These are phyloP conservation scores for Copidosoma aretas DNA, from an alignment of 2,888 invertebrate genomes.

Conservation along the genomic window DNA sequence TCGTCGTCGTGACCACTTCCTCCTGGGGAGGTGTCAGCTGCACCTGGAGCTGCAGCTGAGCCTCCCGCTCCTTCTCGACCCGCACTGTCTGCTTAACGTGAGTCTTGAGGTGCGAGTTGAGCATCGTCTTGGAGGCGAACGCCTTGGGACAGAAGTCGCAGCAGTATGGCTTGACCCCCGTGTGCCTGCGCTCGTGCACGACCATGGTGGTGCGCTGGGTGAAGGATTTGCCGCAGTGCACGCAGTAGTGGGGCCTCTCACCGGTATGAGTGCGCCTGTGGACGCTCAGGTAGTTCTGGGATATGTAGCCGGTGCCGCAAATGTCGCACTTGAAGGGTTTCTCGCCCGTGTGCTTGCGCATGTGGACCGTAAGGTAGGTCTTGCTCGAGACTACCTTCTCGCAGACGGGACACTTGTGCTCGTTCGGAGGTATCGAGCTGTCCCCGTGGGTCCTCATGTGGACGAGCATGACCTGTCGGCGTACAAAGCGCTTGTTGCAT, in stretches of 20 bases:
- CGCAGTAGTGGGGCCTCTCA: conserved; percentile 59
- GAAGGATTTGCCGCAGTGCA: conserved; percentile 59
- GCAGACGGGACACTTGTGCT: conserved; percentile 69
- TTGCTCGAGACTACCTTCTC: conserved; percentile 69
- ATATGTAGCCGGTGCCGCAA: conserved; percentile 59
- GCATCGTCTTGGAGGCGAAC: conserved; percentile 61
- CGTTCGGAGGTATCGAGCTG: conserved; percentile 51
- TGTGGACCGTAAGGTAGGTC: conserved; percentile 70
- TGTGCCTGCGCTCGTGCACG: conserved; percentile 59
- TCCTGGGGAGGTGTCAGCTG: conserved; percentile 19
- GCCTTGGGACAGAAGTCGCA: conserved; percentile 59
- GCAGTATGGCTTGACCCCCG: conserved; percentile 59
- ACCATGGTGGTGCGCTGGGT: conserved; percentile 60
- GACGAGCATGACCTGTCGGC: conserved; percentile 59
- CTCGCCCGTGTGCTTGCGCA: conserved; percentile 70
- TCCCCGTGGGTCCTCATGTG: conserved; percentile 61
- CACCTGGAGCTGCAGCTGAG: conserved; percentile 32
- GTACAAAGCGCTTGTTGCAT: conserved; percentile 60
- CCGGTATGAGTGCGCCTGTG: conserved; percentile 60
- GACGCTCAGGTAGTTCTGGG: conserved; percentile 60
- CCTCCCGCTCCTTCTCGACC: conserved; percentile 43
- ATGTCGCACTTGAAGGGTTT: conserved; percentile 69
- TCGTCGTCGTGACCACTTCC: neutral
- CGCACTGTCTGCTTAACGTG: conserved; percentile 59
- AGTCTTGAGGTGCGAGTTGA: conserved; percentile 60